Evolutionary conservation across 2,797 vertebrate genomes (phyloP).

Genomic region (Acipenser oxyrinchus): DNA sequence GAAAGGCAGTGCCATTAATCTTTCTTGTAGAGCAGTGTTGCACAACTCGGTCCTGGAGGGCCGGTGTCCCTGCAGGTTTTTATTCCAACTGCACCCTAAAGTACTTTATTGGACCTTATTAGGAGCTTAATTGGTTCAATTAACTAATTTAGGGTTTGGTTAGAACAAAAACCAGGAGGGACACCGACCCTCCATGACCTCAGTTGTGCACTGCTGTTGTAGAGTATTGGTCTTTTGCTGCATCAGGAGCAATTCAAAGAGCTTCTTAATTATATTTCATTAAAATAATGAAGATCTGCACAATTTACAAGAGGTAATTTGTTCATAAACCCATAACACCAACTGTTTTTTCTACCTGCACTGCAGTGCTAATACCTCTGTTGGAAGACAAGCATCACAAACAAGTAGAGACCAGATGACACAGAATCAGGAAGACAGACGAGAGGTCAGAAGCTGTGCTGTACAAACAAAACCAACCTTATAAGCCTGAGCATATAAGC

Average conservation of each 20-base stretch:
- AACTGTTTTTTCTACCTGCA: conserved; percentile 30
- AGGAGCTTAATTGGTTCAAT: too few species aligned
- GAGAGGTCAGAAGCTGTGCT: neutral
- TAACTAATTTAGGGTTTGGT: too few species aligned
- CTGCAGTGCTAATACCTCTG: conserved; percentile 41
- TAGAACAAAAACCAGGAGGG: too few species aligned
- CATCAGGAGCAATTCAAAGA: conserved; percentile 24
- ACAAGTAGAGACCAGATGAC: conserved; percentile 4
- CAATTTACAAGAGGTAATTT: conserved; percentile 27
- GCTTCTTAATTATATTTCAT: conserved; percentile 18
- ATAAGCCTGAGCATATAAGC: neutral
- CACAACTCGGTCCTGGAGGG: too few species aligned
- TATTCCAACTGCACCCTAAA: too few species aligned
- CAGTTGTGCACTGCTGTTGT: too few species aligned
- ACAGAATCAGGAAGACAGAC: neutral
- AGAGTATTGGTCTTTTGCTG: conserved; percentile 10
- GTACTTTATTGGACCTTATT: too few species aligned
- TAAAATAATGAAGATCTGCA: conserved; percentile 41
- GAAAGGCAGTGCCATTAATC: conserved; percentile 15
- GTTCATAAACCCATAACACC: conserved; percentile 28
- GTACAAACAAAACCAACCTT: neutral
- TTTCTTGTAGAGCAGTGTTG: neutral
- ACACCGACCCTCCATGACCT: too few species aligned
- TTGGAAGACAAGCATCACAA: conserved; percentile 36
- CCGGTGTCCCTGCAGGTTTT: too few species aligned